Conservation (phyloP, 2,797 vertebrate genomes). For the Odontamblyopus rebecca region DNA sequence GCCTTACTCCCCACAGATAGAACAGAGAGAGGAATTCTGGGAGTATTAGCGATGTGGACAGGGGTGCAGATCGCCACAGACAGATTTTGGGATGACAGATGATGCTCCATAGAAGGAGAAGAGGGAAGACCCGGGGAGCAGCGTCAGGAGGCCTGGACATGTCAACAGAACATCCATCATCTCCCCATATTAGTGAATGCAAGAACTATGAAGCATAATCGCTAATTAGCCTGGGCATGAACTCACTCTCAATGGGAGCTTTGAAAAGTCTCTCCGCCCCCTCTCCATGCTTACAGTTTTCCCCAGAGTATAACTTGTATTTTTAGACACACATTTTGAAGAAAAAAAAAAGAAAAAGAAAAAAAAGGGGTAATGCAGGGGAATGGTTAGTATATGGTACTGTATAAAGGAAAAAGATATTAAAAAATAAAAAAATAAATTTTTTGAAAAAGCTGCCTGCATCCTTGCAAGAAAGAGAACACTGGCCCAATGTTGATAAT, state of each 20-base stretch:
- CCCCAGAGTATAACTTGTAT: constrained; percentile 12
- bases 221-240: constrained; percentile 74
- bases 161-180: constrained; percentile 72
- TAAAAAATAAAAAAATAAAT: neutral
- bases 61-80: constrained; percentile 56
- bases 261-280: constrained; percentile 57
- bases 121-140: constrained; percentile 40
- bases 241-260: constrained; percentile 60
- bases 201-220: constrained; percentile 67
- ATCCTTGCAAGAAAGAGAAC: too few relatives aligned
- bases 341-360: neutral
- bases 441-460: too few relatives aligned
- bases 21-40: constrained; percentile 50
- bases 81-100: constrained; percentile 53
- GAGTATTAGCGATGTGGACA: constrained; percentile 52
- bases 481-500: too few relatives aligned
- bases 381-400: too few relatives aligned
- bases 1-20: constrained; percentile 33
- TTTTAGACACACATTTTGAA: neutral
- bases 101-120: constrained; percentile 37
- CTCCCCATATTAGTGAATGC: constrained; percentile 64
- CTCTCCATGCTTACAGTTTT: constrained; percentile 35
- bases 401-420: too few relatives aligned
- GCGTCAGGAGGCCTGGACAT: constrained; percentile 54
- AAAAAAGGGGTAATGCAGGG: too few relatives aligned